These are phyloP conservation scores for Poeciliopsis turneri DNA, from an alignment of 2,797 vertebrate genomes.

Conservation along the genomic window DNA sequence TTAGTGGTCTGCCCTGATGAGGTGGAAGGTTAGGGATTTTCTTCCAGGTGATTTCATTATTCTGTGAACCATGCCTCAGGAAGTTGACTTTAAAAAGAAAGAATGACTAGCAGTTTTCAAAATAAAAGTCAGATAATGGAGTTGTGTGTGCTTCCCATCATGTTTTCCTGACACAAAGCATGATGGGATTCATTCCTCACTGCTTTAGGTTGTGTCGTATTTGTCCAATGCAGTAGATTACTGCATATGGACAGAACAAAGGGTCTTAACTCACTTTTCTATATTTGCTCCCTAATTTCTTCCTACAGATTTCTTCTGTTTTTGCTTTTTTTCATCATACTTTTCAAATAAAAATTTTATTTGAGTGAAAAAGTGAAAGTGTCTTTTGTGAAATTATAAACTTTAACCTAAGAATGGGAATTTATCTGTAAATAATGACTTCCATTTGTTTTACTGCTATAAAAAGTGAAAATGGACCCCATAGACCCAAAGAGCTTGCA, in stretches of 20 bases:
- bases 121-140: neutral
- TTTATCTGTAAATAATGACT: too few relatives aligned
- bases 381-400: neutral
- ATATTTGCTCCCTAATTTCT: neutral
- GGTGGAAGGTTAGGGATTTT: neutral
- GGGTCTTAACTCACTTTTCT: neutral
- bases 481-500: too few relatives aligned
- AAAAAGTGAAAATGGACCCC: too few relatives aligned
- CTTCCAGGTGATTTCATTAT: neutral
- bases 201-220: neutral
- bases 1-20: neutral
- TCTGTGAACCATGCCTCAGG: neutral
- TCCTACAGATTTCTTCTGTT: neutral
- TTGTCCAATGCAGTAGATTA: neutral
- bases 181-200: neutral
- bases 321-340: too few relatives aligned
- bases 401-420: too few relatives aligned
- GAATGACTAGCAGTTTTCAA: neutral
- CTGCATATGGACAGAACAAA: neutral
- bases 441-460: too few relatives aligned
- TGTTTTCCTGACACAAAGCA: neutral
- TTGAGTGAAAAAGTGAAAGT: neutral
- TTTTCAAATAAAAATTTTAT: too few relatives aligned
- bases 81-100: neutral
- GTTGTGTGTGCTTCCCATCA: neutral